Percentiles rank a stretch among this genome's conserved stretches.
Conservation (phyloP, 2,113 vertebrate genomes). For the Mirza zaza region DNA sequence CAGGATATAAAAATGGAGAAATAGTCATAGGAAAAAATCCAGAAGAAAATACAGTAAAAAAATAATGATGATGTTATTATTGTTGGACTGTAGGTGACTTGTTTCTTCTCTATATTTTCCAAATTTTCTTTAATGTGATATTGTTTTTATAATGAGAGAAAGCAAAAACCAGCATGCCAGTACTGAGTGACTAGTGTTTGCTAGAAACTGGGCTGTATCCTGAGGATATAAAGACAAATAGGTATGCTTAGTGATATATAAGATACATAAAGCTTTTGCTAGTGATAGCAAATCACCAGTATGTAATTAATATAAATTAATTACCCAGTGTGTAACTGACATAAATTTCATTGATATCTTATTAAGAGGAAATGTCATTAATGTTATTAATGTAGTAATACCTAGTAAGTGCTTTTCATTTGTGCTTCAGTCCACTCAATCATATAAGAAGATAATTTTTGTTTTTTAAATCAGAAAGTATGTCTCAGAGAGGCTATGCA, state of each 20-base stretch:
- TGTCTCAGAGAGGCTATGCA: neutral
- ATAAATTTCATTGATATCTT: neutral
- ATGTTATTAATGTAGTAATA: neutral
- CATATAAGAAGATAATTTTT: neutral
- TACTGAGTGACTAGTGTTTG: neutral
- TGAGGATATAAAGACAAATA: constrained; percentile 1
- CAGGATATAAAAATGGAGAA: neutral
- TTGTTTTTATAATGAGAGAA: constrained; percentile 18
- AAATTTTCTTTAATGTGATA: neutral
- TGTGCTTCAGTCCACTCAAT: neutral
- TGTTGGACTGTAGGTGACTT: neutral
- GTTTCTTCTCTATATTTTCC: constrained; percentile 27
- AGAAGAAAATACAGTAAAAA: constrained; percentile 26
- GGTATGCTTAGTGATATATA: neutral
- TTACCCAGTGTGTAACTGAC: neutral
- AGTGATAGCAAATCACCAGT: neutral
- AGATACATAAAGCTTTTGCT: neutral
- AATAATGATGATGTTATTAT: neutral
- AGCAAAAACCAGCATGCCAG: neutral
- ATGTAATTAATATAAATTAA: neutral
- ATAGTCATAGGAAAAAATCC: constrained; percentile 8
- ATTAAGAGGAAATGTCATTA: constrained; percentile 17
- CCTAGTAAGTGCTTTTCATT: neutral
- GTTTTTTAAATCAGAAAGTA: neutral
- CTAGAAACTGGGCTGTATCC: neutral